Base-by-base conservation (phyloP, 2,888 invertebrate genomes). In the Pammene fasciana region DNA sequence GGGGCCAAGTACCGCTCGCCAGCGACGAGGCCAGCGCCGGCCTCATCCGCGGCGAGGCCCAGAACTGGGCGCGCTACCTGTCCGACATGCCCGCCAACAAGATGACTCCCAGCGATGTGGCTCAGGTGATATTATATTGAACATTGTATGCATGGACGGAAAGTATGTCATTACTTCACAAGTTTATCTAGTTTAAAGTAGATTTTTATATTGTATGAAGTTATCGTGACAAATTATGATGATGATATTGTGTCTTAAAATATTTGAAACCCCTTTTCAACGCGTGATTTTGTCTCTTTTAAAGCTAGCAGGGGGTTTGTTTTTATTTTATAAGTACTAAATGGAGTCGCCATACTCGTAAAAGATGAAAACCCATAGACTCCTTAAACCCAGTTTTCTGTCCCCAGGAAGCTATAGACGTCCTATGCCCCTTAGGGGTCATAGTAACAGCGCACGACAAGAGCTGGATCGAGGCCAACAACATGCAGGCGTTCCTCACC, bases 61-160 rank as follows among this genome's bases (percentile, higher is more conserved):
- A 97, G 89, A 97, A 97, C 87, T 94, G 96, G 89, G 96, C 96
- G 26, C 93, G 97, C 8, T 90, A 89, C 74, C 89, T 97, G 14
- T 94, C 95, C 75, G 97, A 97, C 82, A 95, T 95, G 77, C 97
- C 97, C 3, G 95, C 96, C 36, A 97, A 97, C 82, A 88, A 93
- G 76, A 95, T 97, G 95, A 96, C 97, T 0, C 97, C 97, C 0
- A 93, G 95, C 1, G 94, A 94, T 73, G 95, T 97, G 74, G 95
- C 96, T 1, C 93, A 90, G 87, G 91, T 89, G 13, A 54, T 54
- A 6, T 14, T 54, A 6, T 14, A 7, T 14, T n/a, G 46, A 14
- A 2, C 9, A n/a, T n/a, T n/a, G n/a, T n/a, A n/a, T n/a, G n/a
- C n/a, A n/a, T n/a, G n/a, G n/a, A n/a, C n/a, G n/a, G n/a, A n/a